Percentiles rank a stretch among this genome's conserved stretches.
These are phyloP conservation scores for Drosophila ustulata DNA, from an alignment of 2,888 invertebrate genomes.

Conservation along the genomic window DNA sequence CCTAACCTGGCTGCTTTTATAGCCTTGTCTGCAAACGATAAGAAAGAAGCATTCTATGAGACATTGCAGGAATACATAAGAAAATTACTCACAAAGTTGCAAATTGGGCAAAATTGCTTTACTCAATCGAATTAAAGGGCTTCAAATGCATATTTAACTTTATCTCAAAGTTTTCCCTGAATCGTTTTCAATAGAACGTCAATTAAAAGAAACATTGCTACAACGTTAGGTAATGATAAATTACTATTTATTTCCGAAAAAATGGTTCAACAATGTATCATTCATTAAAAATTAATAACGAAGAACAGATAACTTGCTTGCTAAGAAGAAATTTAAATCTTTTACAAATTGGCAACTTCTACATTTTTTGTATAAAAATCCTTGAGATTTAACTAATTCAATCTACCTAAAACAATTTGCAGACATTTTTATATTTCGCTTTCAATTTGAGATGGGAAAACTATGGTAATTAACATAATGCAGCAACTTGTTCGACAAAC, in stretches of 20 bases:
- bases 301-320: not conserved
- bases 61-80: not conserved
- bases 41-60: slow-evolving; percentile 29
- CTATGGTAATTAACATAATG: slow-evolving; percentile 22
- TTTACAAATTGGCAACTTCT: not conserved
- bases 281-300: too few relatives aligned
- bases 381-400: not conserved
- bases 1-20: slow-evolving; percentile 28
- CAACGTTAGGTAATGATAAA: not conserved
- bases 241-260: not conserved
- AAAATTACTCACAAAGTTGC: slow-evolving; percentile 5
- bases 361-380: not conserved
- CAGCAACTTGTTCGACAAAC: slow-evolving; percentile 9
- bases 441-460: slow-evolving; percentile 29
- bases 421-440: slow-evolving; percentile 12
- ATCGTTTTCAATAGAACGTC: not conserved
- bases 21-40: slow-evolving; percentile 45
- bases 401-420: slow-evolving; percentile 1
- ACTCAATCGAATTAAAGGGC: slow-evolving; percentile 11
- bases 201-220: not conserved
- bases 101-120: slow-evolving; percentile 7
- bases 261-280: too few relatives aligned
- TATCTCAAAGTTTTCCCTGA: not conserved
- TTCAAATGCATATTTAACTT: not conserved
- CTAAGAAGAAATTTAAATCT: not conserved